These are phyloP conservation scores for Molossus molossus DNA, from an alignment of 2,797 vertebrate genomes.

Conservation along the genomic window DNA sequence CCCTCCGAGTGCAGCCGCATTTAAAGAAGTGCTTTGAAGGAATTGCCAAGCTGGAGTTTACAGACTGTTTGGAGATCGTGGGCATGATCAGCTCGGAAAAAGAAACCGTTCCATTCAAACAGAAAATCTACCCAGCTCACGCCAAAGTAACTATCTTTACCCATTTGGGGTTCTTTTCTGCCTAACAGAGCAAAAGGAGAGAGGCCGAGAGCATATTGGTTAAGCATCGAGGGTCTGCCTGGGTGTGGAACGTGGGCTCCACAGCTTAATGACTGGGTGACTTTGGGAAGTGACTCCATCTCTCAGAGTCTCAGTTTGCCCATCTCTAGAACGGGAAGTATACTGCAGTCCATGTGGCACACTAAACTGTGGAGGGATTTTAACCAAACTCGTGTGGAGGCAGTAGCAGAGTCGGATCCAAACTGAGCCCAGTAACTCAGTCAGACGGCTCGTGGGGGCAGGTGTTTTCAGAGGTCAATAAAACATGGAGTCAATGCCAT, in stretches of 20 bases:
- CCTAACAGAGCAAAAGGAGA: neutral
- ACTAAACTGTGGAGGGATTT: slow-evolving; percentile 31
- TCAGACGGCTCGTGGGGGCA: neutral
- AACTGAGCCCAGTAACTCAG: neutral
- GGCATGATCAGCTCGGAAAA: slow-evolving; percentile 97
- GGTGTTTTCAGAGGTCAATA: neutral
- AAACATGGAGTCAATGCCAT: neutral
- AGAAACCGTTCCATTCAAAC: slow-evolving; percentile 93
- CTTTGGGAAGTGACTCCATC: neutral
- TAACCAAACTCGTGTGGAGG: neutral
- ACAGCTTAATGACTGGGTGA: neutral
- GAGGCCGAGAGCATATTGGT: neutral
- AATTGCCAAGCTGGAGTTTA: slow-evolving; percentile 95
- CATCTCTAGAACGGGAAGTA: neutral
- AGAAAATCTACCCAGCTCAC: slow-evolving; percentile 92
- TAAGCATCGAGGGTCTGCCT: neutral
- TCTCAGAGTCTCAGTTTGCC: neutral
- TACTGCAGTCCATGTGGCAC: neutral
- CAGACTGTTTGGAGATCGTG: slow-evolving; percentile 91
- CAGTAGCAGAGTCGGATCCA: neutral
- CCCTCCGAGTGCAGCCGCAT: slow-evolving; percentile 95
- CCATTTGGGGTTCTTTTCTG: neutral
- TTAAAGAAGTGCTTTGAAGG: slow-evolving; percentile 98
- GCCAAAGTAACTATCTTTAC: slow-evolving; percentile 92
- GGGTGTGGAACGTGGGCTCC: neutral